Evolutionary conservation across 2,888 invertebrate species (phyloP), one percentile per base, ranked within the genome.

Genomic region (Ophonus ardosiacus): DNA sequence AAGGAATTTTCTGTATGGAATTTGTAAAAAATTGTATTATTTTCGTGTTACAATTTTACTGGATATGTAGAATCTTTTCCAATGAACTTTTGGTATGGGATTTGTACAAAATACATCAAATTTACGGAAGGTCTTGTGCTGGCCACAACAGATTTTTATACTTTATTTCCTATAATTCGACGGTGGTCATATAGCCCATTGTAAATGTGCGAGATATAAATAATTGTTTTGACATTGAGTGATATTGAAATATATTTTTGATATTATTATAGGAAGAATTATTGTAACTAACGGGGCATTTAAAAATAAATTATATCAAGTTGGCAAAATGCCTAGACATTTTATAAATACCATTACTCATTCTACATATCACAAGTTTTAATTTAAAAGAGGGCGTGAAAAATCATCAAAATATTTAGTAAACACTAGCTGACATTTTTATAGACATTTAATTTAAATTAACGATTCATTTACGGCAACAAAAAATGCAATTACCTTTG

Each of bases 311-410:
- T 68, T 68, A 68, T 31, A 31, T 31, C 38, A n/a, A 15, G 18
- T 76, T 76, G 76, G 76, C 76, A 76, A 15, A 17, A 40, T 51
- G 76, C 76, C 51, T 76, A 51, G 51, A 76, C 51, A 76, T 51
- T 51, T 76, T 71, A 71, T 71, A 71, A 71, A 71, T 71, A 71
- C 38, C 71, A 43, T 76, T 76, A 51, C 17, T 76, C 24, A 76
- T 24, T 8, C 31, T 40, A 63, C n/a, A 13, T 63, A 63, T 63
- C 68, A 38, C 38, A 68, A 38, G 38, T 68, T 68, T 68, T 68
- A n/a, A 38, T 68, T 65, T 68, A 38, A 68, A 68, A 68, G n/a
- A 15, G n/a, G 68, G 68, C 13, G 68, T 68, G 31, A 24, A 38
- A 15, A 63, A 4, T 24, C 31, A 15, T 38, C 10, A 68, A 61